These are phyloP conservation scores for Cephalophus harveyi DNA, from an alignment of 2,113 vertebrate species.

Conservation along the genomic window DNA sequence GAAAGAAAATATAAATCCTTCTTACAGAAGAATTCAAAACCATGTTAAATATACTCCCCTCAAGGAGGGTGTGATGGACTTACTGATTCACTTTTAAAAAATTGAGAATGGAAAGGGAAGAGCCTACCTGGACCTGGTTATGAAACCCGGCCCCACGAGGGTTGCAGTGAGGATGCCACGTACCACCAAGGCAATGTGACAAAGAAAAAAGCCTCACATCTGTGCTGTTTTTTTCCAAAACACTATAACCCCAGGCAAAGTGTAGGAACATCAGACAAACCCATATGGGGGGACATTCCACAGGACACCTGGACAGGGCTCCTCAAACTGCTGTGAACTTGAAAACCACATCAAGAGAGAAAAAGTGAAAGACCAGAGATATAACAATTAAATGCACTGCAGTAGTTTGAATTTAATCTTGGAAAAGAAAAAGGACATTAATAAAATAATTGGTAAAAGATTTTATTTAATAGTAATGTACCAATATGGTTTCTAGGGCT, in stretches of 20 bases:
- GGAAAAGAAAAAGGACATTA: not conserved
- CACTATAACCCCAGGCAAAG: not conserved
- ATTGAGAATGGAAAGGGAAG: not conserved
- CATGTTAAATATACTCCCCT: not conserved
- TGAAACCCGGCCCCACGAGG: too few relatives aligned
- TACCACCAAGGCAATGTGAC: not conserved
- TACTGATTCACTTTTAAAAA: not conserved
- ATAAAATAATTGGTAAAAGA: not conserved
- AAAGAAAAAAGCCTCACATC: not conserved
- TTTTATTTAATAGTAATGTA: not conserved
- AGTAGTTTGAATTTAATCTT: not conserved
- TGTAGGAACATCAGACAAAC: not conserved
- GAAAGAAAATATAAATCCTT: not conserved
- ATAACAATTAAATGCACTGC: not conserved
- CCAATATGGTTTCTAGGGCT: not conserved
- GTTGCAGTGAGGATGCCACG: not conserved
- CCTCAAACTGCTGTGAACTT: not conserved
- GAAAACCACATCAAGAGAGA: not conserved
- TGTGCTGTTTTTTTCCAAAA: not conserved
- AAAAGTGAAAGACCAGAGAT: not conserved
- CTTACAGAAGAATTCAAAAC: not conserved
- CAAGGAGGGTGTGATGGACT: not conserved
- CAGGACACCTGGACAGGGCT: not conserved
- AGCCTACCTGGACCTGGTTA: fast-evolving
- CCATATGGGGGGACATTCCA: not conserved